Evolutionary conservation across 2,888 invertebrate genomes (phyloP).

Genomic region (Acronicta psi): DNA sequence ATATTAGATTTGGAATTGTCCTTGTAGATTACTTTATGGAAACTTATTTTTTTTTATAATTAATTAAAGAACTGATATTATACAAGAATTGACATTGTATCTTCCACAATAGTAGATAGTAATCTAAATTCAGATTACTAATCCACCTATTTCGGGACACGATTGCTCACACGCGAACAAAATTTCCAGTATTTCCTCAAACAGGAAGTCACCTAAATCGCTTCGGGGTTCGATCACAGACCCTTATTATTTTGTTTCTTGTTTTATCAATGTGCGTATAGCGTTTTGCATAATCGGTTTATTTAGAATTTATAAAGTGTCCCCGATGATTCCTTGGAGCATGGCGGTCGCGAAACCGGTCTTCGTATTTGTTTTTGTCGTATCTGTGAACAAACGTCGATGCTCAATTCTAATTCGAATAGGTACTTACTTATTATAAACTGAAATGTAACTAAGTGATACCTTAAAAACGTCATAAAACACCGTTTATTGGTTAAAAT

Average conservation of each 20-base stretch:
- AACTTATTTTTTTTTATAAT: conserved; percentile 2
- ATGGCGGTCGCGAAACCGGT: conserved; percentile 67
- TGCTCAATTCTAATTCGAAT: conserved; percentile 55
- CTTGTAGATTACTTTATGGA: conserved; percentile 1
- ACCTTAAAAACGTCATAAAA: too few species aligned
- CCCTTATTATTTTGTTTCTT: conserved; percentile 60
- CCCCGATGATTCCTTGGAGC: conserved; percentile 62
- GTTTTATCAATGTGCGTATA: conserved; percentile 62
- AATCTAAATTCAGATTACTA: too few species aligned
- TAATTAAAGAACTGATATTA: background rate
- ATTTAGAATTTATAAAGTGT: conserved; percentile 73
- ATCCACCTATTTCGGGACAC: conserved; percentile 23
- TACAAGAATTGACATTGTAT: too few species aligned
- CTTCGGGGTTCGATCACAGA: conserved; percentile 39
- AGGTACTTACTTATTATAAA: too few species aligned
- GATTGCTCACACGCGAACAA: conserved; percentile 32
- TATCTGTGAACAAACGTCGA: conserved; percentile 48
- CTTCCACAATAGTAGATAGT: background rate
- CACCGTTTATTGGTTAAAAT: too few species aligned
- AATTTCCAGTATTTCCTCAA: conserved; percentile 41
- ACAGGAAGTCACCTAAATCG: conserved; percentile 48
- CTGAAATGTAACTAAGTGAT: conserved; percentile 24
- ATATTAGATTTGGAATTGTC: conserved; percentile 15
- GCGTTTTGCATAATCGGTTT: conserved; percentile 79
- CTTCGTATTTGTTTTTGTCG: conserved; percentile 60